Percentiles rank a stretch among this genome's conserved stretches.
These are phyloP conservation scores for Ricordea florida DNA, from an alignment of 92 coral and sea anemone species.

Conservation along the genomic window DNA sequence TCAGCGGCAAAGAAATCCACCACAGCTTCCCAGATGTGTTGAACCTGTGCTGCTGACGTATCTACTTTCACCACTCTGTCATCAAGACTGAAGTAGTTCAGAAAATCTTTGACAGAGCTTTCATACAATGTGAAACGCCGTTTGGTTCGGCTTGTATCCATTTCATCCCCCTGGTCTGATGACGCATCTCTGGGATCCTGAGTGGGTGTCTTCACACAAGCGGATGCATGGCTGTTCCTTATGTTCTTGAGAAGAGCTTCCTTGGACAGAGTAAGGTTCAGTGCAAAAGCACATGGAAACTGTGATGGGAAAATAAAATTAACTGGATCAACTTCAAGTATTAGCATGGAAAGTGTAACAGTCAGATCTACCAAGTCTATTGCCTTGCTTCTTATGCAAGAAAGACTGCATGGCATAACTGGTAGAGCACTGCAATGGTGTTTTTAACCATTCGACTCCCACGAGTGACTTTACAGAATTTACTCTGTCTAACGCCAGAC, in stretches of 20 bases:
- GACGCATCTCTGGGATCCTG: slow-evolving; percentile 56
- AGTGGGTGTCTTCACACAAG: slow-evolving; percentile 67
- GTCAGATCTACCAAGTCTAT: too few relatives aligned
- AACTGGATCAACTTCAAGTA: too few relatives aligned
- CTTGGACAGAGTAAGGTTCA: slow-evolving; percentile 79
- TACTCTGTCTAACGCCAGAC: too few relatives aligned
- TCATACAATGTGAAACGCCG: slow-evolving; percentile 78
- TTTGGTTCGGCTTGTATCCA: slow-evolving; percentile 85
- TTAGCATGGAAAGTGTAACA: not conserved
- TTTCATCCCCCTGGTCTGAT: slow-evolving; percentile 79
- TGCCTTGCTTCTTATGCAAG: too few relatives aligned
- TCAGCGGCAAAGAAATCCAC: slow-evolving; percentile 91
- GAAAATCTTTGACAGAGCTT: slow-evolving; percentile 74
- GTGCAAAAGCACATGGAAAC: slow-evolving; percentile 89
- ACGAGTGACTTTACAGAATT: too few relatives aligned
- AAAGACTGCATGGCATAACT: too few relatives aligned
- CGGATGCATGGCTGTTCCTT: slow-evolving; percentile 79
- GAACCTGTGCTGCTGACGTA: slow-evolving; percentile 78
- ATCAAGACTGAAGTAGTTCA: slow-evolving; percentile 60
- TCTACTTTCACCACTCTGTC: slow-evolving; percentile 74
- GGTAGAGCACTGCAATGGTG: too few relatives aligned
- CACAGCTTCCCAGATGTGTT: slow-evolving; percentile 85
- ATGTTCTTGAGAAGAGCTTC: slow-evolving; percentile 71
- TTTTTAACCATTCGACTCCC: too few relatives aligned
- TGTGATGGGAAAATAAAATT: not conserved